Evolutionary conservation across 2,113 vertebrate species (phyloP).

Genomic region (Lonchura striata): DNA sequence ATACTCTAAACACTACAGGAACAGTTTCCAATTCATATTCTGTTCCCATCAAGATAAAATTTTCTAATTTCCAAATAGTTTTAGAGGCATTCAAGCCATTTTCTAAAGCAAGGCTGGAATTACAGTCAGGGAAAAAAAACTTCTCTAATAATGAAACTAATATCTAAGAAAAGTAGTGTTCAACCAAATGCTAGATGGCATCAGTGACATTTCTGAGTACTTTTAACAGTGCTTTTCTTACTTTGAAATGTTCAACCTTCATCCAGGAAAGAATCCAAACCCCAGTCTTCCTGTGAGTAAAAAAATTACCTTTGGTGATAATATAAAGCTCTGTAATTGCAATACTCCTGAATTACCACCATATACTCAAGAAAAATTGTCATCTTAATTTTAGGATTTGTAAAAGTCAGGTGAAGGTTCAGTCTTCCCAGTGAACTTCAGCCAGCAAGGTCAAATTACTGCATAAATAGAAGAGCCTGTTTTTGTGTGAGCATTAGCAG

Average conservation of each 20-base stretch:
- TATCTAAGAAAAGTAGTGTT: background rate
- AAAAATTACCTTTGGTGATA: background rate
- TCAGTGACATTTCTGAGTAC: background rate
- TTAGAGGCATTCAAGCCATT: background rate
- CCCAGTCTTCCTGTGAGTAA: background rate
- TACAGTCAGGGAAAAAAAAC: background rate
- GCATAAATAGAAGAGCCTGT: background rate
- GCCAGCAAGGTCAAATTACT: constrained; percentile 14
- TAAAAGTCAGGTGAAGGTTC: background rate
- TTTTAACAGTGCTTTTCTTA: background rate
- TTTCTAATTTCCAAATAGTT: background rate
- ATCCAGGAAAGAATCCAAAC: background rate
- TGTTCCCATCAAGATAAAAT: background rate
- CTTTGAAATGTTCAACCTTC: background rate
- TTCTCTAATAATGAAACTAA: background rate
- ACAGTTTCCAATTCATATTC: background rate
- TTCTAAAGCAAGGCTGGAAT: background rate
- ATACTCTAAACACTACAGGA: background rate
- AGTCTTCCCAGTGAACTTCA: constrained; percentile 18
- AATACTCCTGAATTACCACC: background rate
- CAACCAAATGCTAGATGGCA: background rate
- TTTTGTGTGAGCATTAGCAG: background rate
- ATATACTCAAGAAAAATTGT: background rate
- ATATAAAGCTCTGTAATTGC: background rate
- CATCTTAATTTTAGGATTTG: background rate